Evolutionary conservation across 1,140 invertebrate genomes (phyloP).

Genomic region (Idris sp.): DNA sequence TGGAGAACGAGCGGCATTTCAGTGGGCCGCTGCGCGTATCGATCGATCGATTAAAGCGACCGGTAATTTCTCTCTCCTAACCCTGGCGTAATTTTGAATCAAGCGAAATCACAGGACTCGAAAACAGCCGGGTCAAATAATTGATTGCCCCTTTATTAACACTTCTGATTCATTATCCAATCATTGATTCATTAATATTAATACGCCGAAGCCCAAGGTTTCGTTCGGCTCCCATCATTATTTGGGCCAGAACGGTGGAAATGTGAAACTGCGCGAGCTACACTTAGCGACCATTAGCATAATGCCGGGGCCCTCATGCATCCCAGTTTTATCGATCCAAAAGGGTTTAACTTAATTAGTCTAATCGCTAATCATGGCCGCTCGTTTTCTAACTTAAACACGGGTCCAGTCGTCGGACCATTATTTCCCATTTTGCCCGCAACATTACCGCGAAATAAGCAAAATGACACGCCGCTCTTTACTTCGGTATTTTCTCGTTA

Average conservation of each 20-base stretch:
- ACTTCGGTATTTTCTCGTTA: constrained; percentile 18
- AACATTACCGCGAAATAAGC: background rate
- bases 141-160: constrained; percentile 62
- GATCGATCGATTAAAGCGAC: constrained; percentile 54
- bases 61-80: constrained; percentile 58
- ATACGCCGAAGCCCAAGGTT: constrained; percentile 27
- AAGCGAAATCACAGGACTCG: constrained; percentile 51
- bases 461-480: constrained; percentile 21
- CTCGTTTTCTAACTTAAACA: constrained; percentile 31
- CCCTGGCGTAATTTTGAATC: constrained; percentile 46
- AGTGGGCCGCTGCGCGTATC: constrained; percentile 30
- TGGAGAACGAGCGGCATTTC: constrained; percentile 27
- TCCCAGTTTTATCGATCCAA: constrained; percentile 25
- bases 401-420: constrained; percentile 9
- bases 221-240: constrained; percentile 37
- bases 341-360: constrained; percentile 51
- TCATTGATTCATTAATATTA: constrained; percentile 63
- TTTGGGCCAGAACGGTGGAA: constrained; percentile 49
- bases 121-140: constrained; percentile 54
- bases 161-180: constrained; percentile 62
- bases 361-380: constrained; percentile 51
- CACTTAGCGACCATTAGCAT: constrained; percentile 53
- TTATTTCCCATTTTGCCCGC: constrained; percentile 7
- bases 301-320: constrained; percentile 23
- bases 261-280: constrained; percentile 43